A percentile compares a stretch with the other conserved stretches of the same genome.
These are phyloP conservation scores for Cephalopholis sonnerati DNA, from an alignment of 2,113 vertebrate genomes.

Conservation along the genomic window DNA sequence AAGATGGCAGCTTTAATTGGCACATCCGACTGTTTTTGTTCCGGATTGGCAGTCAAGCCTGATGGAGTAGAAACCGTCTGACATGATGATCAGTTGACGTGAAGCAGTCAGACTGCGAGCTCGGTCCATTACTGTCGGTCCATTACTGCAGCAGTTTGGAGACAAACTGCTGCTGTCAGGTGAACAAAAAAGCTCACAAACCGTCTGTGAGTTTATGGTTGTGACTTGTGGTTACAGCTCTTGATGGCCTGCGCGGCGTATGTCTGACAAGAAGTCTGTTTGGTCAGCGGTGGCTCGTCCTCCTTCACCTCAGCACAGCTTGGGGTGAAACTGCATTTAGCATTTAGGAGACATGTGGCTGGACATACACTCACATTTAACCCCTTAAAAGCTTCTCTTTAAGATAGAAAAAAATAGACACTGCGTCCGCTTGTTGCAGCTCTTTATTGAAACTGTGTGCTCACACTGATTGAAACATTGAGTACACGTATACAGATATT, in stretches of 20 bases:
- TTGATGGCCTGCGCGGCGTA: no score
- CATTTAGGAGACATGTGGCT: neutral
- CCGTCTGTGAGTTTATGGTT: conserved; percentile 13
- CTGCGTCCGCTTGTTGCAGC: neutral
- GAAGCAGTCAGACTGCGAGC: conserved; percentile 32
- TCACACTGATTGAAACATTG: no score
- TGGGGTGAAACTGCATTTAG: neutral
- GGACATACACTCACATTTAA: neutral
- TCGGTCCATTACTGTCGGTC: conserved; percentile 52
- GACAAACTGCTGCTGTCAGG: conserved; percentile 62
- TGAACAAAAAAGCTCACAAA: conserved; percentile 28
- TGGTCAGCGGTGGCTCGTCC: no score
- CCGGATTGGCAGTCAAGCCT: conserved; percentile 50
- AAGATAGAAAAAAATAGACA: neutral
- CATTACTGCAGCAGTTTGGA: conserved; percentile 40
- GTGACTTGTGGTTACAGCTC: neutral
- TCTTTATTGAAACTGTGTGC: no score
- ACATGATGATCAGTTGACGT: conserved; percentile 35
- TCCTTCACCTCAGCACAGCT: conserved; percentile 6
- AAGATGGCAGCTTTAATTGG: conserved; percentile 55
- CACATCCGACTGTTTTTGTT: conserved; percentile 54
- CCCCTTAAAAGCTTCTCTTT: neutral
- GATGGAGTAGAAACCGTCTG: conserved; percentile 47
- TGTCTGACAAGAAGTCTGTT: conserved; percentile 1
- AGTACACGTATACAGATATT: no score